Base-by-base conservation (phyloP, 2,888 invertebrate species). In the Melanchra persicariae region DNA sequence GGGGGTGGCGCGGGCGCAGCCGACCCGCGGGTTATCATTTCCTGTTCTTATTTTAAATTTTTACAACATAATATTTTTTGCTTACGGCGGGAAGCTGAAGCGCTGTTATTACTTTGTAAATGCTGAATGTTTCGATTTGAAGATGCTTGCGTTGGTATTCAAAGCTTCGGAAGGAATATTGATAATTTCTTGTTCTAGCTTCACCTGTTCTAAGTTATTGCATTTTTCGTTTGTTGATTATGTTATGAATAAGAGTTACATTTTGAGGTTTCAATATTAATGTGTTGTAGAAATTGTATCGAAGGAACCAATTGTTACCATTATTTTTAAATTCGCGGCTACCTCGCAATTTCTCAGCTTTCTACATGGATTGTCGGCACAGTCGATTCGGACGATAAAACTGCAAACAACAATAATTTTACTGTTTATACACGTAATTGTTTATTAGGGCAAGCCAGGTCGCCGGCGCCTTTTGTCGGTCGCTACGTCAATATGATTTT, bases 21-120 rank as follows among this genome's bases (percentile, higher is more conserved):
- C 92, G 93, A 94, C 94, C 95, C 92, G 91, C 92, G 94, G 95
- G 95, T 96, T 95, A 96, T 96, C 95, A 95, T 95, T 93, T 96
- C 96, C 96, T 95, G 95, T 95, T 93, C 94, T 92, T 89, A 92
- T 94, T 94, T 95, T 94, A 93, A 94, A 93, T 93, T 95, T n/a
- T 94, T 95, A 95, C 94, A 94, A 92, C 94, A 90, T 91, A 88
- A 88, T 85, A 87, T 93, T 95, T 95, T 94, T 94, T 93, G 91
- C 91, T 85, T 65, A 78, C 79, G 81, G 80, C 85, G 87, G 91
- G 89, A 87, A 83, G 88, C 90, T 91, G 91, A 87, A 90, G 85
- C 85, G 82, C 10, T 85, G 81, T 86, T 86, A 84, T 86, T 77
- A 78, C 71, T 82, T 77, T 77, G 74, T 78, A 68, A 40, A 79